A percentile compares a stretch with the other conserved stretches of the same genome.
These are phyloP conservation scores for Maniola hyperantus DNA, from an alignment of 2,888 invertebrate genomes.

Conservation along the genomic window DNA sequence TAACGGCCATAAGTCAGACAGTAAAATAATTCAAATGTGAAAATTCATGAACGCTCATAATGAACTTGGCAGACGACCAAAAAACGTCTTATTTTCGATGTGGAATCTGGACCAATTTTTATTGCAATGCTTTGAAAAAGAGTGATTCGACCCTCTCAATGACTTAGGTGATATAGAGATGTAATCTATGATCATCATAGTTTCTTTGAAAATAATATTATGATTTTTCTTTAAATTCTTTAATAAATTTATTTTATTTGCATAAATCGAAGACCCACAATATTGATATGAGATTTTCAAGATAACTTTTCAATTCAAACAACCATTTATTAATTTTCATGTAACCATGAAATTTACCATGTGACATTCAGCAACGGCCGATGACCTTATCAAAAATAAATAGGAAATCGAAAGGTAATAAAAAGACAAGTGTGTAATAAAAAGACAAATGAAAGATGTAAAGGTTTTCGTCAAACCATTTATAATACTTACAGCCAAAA, in stretches of 20 bases:
- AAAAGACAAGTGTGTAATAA: no score
- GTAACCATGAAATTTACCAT: no score
- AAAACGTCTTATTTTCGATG: constrained; percentile 83
- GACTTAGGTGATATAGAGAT: constrained; percentile 50
- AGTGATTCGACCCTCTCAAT: constrained; percentile 68
- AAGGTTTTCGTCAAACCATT: no score
- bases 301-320: neutral
- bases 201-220: neutral
- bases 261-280: no score
- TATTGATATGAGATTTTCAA: no score
- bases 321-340: no score
- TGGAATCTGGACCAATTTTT: constrained; percentile 83
- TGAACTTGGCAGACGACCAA: constrained; percentile 82
- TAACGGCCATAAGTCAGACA: constrained; percentile 82
- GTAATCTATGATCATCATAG: constrained; percentile 5
- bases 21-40: constrained; percentile 84
- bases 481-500: no score
- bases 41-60: constrained; percentile 83
- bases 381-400: no score
- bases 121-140: constrained; percentile 79
- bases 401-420: no score
- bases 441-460: no score
- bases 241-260: no score
- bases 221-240: neutral
- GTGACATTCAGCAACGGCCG: no score